Evolutionary conservation across 2,797 vertebrate species (phyloP).

Genomic region (Rhynchotus rufescens): DNA sequence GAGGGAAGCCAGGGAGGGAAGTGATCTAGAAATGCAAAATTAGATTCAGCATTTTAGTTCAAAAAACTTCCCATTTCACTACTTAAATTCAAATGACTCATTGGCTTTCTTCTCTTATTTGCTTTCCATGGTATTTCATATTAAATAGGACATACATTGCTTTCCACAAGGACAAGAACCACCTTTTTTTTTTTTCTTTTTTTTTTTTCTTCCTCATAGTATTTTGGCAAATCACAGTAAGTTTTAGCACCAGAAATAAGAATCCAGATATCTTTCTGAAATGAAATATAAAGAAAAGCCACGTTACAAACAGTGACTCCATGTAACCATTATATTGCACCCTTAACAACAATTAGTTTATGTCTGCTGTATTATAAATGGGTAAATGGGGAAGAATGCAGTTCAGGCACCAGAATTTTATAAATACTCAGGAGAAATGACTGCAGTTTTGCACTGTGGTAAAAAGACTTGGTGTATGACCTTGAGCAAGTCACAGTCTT

Average conservation of each 20-base stretch:
- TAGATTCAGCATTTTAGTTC: not conserved
- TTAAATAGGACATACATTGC: not conserved
- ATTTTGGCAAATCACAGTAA: not conserved
- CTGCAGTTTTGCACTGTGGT: not conserved
- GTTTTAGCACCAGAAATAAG: not conserved
- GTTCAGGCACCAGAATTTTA: not conserved
- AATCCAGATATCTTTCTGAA: not conserved
- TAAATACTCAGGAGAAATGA: not conserved
- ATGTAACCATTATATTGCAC: not conserved
- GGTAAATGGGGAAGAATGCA: not conserved
- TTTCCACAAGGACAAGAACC: not conserved
- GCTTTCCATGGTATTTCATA: not conserved
- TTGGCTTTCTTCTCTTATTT: not conserved
- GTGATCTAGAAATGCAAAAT: not conserved
- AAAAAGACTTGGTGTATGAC: not conserved
- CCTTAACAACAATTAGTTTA: not conserved
- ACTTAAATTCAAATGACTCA: not conserved
- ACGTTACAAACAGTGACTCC: not conserved
- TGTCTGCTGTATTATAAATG: not conserved
- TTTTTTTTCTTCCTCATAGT: no score
- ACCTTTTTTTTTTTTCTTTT: no score
- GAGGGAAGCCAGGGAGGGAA: not conserved
- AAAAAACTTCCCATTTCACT: constrained; percentile 28
- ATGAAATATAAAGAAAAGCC: not conserved
- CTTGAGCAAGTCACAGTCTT: not conserved